These are phyloP conservation scores for Ochropleura plecta DNA, from an alignment of 2,888 invertebrate species.

Conservation along the genomic window DNA sequence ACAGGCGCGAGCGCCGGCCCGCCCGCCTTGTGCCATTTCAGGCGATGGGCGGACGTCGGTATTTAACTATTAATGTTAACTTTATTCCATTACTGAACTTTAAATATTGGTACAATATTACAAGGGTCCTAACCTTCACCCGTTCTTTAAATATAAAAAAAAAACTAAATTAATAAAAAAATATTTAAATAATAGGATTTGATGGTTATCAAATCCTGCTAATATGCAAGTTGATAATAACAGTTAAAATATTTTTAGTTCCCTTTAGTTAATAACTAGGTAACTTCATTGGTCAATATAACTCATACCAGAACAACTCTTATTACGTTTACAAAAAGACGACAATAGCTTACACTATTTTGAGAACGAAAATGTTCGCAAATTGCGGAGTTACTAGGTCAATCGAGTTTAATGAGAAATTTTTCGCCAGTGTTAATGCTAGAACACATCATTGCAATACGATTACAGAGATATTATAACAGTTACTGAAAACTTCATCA, in stretches of 20 bases:
- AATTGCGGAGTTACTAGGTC: slow-evolving; percentile 68
- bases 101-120: slow-evolving; percentile 6
- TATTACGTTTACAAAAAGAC: slow-evolving; percentile 37
- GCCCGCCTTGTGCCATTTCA: slow-evolving; percentile 79
- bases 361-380: slow-evolving; percentile 39
- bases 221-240: too few species aligned
- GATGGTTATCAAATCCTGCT: background rate
- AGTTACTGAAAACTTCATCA: background rate
- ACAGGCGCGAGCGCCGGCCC: slow-evolving; percentile 64
- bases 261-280: background rate
- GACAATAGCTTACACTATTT: slow-evolving; percentile 46
- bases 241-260: background rate
- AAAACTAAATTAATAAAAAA: background rate
- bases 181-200: too few species aligned
- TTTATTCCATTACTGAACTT: slow-evolving; percentile 40
- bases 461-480: background rate
- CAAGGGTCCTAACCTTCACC: fast-evolving
- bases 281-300: background rate
- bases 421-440: slow-evolving; percentile 14
- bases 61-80: slow-evolving; percentile 47
- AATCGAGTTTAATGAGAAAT: slow-evolving; percentile 63
- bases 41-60: slow-evolving; percentile 73
- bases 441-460: slow-evolving; percentile 4
- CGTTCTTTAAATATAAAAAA: too few species aligned
- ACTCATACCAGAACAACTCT: slow-evolving; percentile 19